Evolutionary conservation across 2,797 vertebrate genomes (phyloP), one percentile per base, ranked within the genome.

Genomic region (Coreius guichenoti): DNA sequence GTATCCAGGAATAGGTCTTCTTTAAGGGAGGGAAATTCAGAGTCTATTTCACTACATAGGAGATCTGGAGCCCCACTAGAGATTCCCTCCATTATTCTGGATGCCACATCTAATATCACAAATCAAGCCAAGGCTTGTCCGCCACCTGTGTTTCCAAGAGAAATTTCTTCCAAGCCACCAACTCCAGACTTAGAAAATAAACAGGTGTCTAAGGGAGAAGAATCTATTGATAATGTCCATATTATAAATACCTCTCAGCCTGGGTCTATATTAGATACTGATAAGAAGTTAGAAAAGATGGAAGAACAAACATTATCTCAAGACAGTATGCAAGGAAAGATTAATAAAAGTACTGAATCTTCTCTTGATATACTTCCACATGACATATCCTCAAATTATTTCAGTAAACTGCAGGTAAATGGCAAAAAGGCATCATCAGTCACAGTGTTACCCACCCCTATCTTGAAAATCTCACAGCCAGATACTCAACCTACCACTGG

Each of bases 31-130:
- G 96, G 95, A 0, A 98, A 98, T 0, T 94, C 96, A 0, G 97
- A 99, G 87, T 96, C 97, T 4, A 94, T 97, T 0, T 93, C 96
- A 14, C 92, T 97, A 79, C 98, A 98, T 87, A 96, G 98, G 58
- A 95, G 97, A 14, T 97, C 96, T 0, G 98, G 98, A 1, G 97
- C 96, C 0, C 98, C 98, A 2, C 91, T 99, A 6, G 97, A 99
- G 92, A 99, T 99, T 73, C 98, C 98, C 0, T 88, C 96, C 21
- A 91, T 93, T 56, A 92, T 89, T 1, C 85, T 96, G 87, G 97
- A 97, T 87, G 97, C 97, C 0, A 95, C 97, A 92, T 98, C 97
- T 0, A 95, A 95, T 0, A 92, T 97, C 61, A 95, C 95, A 0
- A 97, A 98, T 1, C 92, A 93, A 82, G 88, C 86, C 39, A 78